A percentile compares a stretch with the other conserved stretches of the same genome.
These are phyloP conservation scores for Exocentrus adspersus DNA, from an alignment of 2,888 invertebrate genomes.

Conservation along the genomic window DNA sequence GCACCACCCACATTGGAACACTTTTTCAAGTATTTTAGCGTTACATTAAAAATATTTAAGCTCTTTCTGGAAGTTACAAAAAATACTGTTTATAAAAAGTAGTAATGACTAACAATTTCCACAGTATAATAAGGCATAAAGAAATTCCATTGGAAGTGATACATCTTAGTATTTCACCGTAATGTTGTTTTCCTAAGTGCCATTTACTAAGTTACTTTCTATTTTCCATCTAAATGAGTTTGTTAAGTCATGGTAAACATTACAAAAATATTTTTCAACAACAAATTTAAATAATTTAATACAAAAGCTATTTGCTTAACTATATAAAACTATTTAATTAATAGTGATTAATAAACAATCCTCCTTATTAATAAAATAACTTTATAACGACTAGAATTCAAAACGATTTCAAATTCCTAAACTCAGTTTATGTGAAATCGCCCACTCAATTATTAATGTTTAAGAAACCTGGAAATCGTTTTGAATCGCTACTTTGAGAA, in stretches of 20 bases:
- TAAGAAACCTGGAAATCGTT: background rate
- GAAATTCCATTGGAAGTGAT: too few relatives aligned
- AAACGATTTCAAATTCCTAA: background rate
- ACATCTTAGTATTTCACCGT: background rate
- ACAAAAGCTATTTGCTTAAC: conserved; percentile 7
- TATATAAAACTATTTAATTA: conserved; percentile 6
- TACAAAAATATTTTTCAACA: conserved; percentile 14
- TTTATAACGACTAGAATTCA: conserved; percentile 2
- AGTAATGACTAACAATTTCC: background rate
- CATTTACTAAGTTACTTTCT: conserved; percentile 20
- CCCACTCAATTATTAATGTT: background rate
- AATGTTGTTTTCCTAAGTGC: background rate
- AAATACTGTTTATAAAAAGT: background rate
- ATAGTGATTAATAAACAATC: conserved; percentile 5
- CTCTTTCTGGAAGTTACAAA: too few relatives aligned
- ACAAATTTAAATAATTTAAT: conserved; percentile 18
- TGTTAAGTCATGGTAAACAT: conserved; percentile 12
- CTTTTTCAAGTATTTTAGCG: background rate
- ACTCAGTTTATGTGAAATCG: background rate
- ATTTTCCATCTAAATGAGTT: conserved; percentile 2
- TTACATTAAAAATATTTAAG: too few relatives aligned
- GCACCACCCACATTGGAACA: conserved; percentile 9
- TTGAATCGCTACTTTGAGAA: background rate
- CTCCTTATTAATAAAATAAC: background rate
- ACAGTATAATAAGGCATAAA: background rate